A percentile compares a stretch with the other conserved stretches of the same genome.
phyloP scores from a whole-genome alignment of 2,113 vertebrate genomes.

The Colistium nudipinnis region DNA sequence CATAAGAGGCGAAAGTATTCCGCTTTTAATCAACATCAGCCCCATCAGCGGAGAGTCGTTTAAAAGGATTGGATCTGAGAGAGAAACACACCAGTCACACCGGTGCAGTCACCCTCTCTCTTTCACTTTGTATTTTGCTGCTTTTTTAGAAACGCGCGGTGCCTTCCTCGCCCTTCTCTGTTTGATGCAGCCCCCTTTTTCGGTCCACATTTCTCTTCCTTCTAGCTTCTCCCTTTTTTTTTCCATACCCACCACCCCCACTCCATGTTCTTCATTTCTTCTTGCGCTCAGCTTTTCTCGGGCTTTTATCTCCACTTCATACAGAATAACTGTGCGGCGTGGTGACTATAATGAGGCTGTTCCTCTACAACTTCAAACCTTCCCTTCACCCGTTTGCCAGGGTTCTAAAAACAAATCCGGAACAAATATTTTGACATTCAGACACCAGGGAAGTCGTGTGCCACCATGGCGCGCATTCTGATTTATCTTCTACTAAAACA shows the following conservation, averaged over 20 bases:
- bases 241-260: background rate
- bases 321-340: conserved; percentile 79
- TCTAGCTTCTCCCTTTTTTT: conserved; percentile 62
- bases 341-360: conserved; percentile 84
- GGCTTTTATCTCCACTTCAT: conserved; percentile 84
- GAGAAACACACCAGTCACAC: conserved; percentile 61
- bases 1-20: conserved; percentile 48
- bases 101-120: conserved; percentile 55
- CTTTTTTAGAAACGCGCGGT: conserved; percentile 70
- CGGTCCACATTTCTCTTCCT: conserved; percentile 70
- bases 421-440: conserved; percentile 84
- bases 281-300: conserved; percentile 76
- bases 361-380: conserved; percentile 82
- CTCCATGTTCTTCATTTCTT: conserved; percentile 68
- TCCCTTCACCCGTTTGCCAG: conserved; percentile 68
- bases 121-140: conserved; percentile 67
- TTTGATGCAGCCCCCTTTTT: conserved; percentile 74
- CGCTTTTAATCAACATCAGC: conserved; percentile 77
- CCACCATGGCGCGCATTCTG: conserved; percentile 52
- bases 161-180: conserved; percentile 60
- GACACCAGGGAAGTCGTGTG: conserved; percentile 69
- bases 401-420: conserved; percentile 78
- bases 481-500: conserved; percentile 54
- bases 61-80: conserved; percentile 70
- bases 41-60: conserved; percentile 66